Conservation (phyloP, 2,113 vertebrate species). For the Eretmochelys imbricata region DNA sequence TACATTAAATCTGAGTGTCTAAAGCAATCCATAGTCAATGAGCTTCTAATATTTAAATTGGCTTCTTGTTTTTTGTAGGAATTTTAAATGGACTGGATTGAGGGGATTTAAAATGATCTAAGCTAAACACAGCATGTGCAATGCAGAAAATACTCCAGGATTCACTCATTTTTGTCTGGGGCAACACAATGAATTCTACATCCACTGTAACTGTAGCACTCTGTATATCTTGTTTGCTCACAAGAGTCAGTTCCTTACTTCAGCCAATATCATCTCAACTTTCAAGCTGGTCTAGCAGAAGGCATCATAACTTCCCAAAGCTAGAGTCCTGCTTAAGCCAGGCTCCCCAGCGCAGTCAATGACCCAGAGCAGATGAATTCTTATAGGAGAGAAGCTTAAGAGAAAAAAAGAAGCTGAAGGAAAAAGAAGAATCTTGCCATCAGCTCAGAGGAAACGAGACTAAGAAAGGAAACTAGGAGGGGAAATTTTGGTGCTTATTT, state of each 20-base stretch:
- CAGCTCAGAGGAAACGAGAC: conserved; percentile 67
- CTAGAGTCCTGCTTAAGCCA: background rate
- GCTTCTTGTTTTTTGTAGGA: background rate
- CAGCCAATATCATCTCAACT: background rate
- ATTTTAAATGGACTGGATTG: conserved; percentile 43
- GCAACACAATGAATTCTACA: conserved; percentile 26
- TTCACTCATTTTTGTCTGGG: background rate
- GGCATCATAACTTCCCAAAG: background rate
- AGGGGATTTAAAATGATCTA: background rate
- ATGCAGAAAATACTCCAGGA: conserved; percentile 18
- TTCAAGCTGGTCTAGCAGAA: background rate
- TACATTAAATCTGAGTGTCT: background rate
- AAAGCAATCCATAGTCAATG: conserved; percentile 24
- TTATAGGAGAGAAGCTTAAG: conserved; percentile 42
- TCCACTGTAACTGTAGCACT: background rate
- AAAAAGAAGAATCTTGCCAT: conserved; percentile 50
- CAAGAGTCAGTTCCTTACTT: conserved; percentile 11
- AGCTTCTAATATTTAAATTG: conserved; percentile 42
- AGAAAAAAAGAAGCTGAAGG: background rate
- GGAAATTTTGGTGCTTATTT: conserved; percentile 73
- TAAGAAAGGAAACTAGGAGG: conserved; percentile 65
- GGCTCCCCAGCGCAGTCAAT: conserved; percentile 5
- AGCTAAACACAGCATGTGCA: conserved; percentile 26
- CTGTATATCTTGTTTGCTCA: background rate
- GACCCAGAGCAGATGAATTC: conserved; percentile 21